Conservation (phyloP, 2,888 invertebrate genomes). For the Criorhina ranunculi region DNA sequence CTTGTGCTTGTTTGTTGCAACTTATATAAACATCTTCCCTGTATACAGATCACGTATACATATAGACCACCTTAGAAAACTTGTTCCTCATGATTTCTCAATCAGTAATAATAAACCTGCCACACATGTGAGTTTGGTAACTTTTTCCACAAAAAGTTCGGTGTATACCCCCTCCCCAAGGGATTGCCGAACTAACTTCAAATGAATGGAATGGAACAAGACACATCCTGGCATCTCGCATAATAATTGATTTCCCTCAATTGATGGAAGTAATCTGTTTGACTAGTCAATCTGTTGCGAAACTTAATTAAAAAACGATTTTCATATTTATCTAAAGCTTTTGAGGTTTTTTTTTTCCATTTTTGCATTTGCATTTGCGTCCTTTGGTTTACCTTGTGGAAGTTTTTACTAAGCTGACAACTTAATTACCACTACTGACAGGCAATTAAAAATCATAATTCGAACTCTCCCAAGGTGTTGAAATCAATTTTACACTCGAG, state of each 20-base stretch:
- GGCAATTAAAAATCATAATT: slow-evolving; percentile 18
- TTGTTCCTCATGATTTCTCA: slow-evolving; percentile 18
- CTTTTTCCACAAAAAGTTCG: slow-evolving; percentile 17
- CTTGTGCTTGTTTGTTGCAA: too few species aligned
- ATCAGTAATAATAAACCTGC: slow-evolving; percentile 21
- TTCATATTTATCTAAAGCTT: background rate
- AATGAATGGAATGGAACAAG: background rate
- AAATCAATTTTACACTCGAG: slow-evolving; percentile 10
- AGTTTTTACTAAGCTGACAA: slow-evolving; percentile 12
- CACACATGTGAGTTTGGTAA: slow-evolving; percentile 14
- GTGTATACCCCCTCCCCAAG: background rate
- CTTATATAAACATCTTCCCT: too few species aligned
- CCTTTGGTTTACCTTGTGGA: background rate
- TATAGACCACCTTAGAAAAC: background rate
- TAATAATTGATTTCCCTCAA: slow-evolving; percentile 27
- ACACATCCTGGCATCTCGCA: slow-evolving; percentile 6
- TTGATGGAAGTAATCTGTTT: slow-evolving; percentile 17
- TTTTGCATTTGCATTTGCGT: background rate
- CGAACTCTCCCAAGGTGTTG: background rate
- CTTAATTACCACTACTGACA: background rate
- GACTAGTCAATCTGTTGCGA: slow-evolving; percentile 27
- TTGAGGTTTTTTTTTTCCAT: background rate
- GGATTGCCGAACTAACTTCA: slow-evolving; percentile 1
- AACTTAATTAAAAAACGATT: slow-evolving; percentile 28
- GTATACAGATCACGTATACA: too few species aligned